phyloP scores from a whole-genome alignment of 2,797 vertebrate species.

The Ctenopoma kingsleyae region DNA sequence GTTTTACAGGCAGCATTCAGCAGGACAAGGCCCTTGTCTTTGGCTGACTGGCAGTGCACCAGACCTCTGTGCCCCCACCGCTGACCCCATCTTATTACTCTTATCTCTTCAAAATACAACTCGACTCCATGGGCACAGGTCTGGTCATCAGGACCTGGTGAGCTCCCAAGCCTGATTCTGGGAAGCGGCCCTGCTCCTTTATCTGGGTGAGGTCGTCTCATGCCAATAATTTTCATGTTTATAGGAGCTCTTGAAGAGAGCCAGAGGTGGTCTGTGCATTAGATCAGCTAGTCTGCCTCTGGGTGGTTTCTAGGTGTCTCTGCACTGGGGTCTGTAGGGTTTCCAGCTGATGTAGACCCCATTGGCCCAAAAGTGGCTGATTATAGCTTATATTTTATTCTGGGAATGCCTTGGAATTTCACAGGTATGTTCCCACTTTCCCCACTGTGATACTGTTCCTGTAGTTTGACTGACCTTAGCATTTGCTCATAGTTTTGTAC shows the following conservation, averaged over 20 bases:
- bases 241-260: not conserved
- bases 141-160: not conserved
- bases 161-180: not conserved
- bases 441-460: not conserved
- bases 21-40: not conserved
- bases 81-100: not conserved
- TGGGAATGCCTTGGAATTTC: too few species aligned
- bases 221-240: not conserved
- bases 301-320: not conserved
- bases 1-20: not conserved
- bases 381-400: too few species aligned
- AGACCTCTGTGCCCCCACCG: not conserved
- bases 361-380: too few species aligned
- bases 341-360: too few species aligned
- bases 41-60: not conserved
- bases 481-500: slow-evolving; percentile 2
- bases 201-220: not conserved
- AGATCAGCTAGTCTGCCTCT: not conserved
- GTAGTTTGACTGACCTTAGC: not conserved
- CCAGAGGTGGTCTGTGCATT: not conserved
- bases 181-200: not conserved
- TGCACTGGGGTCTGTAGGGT: too few species aligned
- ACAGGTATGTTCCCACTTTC: not conserved
- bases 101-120: slow-evolving; percentile 4
- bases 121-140: not conserved